Evolutionary conservation across 2,797 vertebrate genomes (phyloP), one percentile per base, ranked within the genome.

Genomic region (Phrynocephalus vlangalii): DNA sequence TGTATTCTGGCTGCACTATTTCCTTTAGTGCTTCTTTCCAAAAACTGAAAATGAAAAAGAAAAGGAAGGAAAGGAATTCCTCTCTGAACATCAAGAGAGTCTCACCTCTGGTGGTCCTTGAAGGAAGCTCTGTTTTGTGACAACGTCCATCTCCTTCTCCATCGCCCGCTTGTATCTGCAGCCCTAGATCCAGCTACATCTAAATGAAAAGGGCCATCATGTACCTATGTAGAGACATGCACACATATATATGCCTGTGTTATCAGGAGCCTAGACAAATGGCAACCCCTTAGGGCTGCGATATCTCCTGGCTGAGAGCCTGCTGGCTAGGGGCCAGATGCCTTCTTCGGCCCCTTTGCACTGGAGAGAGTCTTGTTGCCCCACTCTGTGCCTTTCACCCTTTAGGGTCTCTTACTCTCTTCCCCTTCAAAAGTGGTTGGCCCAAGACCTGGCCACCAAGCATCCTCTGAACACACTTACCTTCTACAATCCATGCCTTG

Each of bases 141-240:
- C 48, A 6, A 52, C 20, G 22, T 85, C 83, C 72, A 76, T 85
- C 71, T 85, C 67, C 87, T n/a, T 38, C 79, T 88, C 83, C 87
- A 82, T 88, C 0, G 13, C 6, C 24, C 1, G 3, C 1, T 22
- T 24, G 26, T 44, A 6, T 7, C 70, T 52, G 48, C 26, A n/a
- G 6, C 13, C 4, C 50, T 9, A n/a, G 30, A 78, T 24, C 18
- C 20, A 1, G 67, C 67, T 60, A 56, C 52, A 56, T 13, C 48
- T 52, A 63, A 68, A n/a, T 56, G 70, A 70, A 67, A n/a, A 16
- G 52, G 30, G n/a, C n/a, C 70, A 44, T 44, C 38, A 44, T 44
- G 38, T 44, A 44, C 3, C 38, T 44, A 44, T 5, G 38, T 44
- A 44, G 38, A 44, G 38, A 44, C 3, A 7, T 38, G 75, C 75